These are phyloP conservation scores for Hemiprocne comata DNA, from an alignment of 2,113 vertebrate genomes.

Conservation along the genomic window DNA sequence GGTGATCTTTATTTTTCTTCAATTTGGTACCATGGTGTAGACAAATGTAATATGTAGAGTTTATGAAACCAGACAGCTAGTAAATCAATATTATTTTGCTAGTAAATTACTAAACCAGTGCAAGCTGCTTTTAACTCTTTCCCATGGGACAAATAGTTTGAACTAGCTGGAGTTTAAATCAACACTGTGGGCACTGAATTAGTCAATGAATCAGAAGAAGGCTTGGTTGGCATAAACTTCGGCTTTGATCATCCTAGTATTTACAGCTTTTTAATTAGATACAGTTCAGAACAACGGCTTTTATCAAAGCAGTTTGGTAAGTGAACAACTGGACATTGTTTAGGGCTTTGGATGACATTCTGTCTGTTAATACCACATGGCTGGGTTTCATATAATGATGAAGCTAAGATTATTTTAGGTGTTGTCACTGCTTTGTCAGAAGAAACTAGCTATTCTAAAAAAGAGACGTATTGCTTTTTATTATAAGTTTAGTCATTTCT, in stretches of 20 bases:
- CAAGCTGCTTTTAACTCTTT: constrained; percentile 71
- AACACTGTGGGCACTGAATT: constrained; percentile 59
- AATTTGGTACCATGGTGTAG: constrained; percentile 42
- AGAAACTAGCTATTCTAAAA: neutral
- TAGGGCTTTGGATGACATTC: constrained; percentile 44
- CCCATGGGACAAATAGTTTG: constrained; percentile 66
- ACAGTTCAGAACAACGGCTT: constrained; percentile 57
- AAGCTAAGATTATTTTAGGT: constrained; percentile 32
- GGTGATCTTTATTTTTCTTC: constrained; percentile 47
- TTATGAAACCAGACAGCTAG: constrained; percentile 73
- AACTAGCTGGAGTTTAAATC: constrained; percentile 67
- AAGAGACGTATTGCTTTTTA: neutral
- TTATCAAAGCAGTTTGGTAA: constrained; percentile 57
- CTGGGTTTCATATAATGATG: constrained; percentile 37
- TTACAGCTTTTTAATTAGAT: constrained; percentile 69
- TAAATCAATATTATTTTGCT: constrained; percentile 75
- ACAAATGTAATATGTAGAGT: constrained; percentile 48
- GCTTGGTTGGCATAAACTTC: constrained; percentile 56
- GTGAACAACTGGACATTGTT: constrained; percentile 61
- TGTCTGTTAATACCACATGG: constrained; percentile 42
- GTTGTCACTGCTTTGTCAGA: constrained; percentile 1
- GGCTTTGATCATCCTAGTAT: constrained; percentile 67
- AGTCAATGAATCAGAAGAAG: constrained; percentile 55
- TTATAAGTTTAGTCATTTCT: neutral
- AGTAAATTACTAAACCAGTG: constrained; percentile 56